Evolutionary conservation across 2,113 vertebrate genomes (phyloP).

Genomic region (Thalassarche chlororhynchos): DNA sequence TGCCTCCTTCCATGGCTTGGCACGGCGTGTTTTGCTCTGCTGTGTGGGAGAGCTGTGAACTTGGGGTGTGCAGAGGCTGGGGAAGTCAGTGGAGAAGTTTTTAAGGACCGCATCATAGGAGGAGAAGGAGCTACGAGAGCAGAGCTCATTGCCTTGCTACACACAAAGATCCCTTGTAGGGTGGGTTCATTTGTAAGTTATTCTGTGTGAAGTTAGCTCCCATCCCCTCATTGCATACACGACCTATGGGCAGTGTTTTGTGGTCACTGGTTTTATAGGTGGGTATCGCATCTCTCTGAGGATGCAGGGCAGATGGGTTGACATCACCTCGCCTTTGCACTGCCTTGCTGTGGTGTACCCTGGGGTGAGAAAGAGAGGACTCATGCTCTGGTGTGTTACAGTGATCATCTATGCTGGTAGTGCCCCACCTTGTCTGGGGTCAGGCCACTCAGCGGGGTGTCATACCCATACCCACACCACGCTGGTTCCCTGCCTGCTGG

Average conservation of each 20-base stretch:
- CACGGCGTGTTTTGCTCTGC: rapidly evolving
- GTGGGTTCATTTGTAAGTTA: neutral
- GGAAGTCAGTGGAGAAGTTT: neutral
- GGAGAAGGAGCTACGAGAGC: neutral
- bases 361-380: neutral
- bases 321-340: neutral
- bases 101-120: neutral
- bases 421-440: neutral
- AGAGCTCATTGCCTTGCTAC: neutral
- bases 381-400: neutral
- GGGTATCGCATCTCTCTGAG: neutral
- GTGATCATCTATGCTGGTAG: neutral
- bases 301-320: neutral
- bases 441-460: neutral
- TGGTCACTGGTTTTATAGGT: neutral
- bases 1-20: neutral
- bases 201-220: neutral
- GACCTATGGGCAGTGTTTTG: neutral
- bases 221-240: rapidly evolving
- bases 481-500: neutral
- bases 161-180: neutral
- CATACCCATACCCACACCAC: rapidly evolving
- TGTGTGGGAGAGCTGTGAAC: neutral
- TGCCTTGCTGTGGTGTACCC: neutral
- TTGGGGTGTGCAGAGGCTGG: neutral